Percentiles rank a stretch among this genome's conserved stretches.
These are phyloP conservation scores for Heterodera carotae DNA, from an alignment of 1,140 invertebrate species.

Conservation along the genomic window DNA sequence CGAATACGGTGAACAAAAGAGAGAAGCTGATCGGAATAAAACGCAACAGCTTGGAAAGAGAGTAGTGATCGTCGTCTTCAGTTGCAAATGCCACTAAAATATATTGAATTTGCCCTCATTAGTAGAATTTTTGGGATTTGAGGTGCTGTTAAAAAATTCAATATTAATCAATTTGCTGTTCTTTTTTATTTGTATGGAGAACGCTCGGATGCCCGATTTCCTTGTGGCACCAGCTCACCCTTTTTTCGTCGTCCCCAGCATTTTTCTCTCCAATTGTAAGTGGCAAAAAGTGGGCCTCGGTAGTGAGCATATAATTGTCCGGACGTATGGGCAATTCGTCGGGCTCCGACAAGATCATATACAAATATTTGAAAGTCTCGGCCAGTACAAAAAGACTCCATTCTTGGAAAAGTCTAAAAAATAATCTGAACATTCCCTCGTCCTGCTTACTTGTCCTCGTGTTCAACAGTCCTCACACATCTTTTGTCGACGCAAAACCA, in stretches of 20 bases:
- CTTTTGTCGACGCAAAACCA: slow-evolving; percentile 92
- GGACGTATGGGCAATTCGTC: slow-evolving; percentile 83
- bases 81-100: not conserved
- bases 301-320: slow-evolving; percentile 95
- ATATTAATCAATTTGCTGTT: no score
- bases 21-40: slow-evolving; percentile 17
- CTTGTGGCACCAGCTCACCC: no score
- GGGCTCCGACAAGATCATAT: slow-evolving; percentile 86
- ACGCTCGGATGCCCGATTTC: no score
- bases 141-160: no score
- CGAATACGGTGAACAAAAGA: slow-evolving; percentile 15
- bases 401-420: slow-evolving; percentile 71
- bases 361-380: slow-evolving; percentile 97
- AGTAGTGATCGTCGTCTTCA: not conserved
- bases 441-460: slow-evolving; percentile 73
- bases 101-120: not conserved
- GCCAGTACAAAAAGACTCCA: slow-evolving; percentile 96
- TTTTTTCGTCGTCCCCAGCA: not conserved
- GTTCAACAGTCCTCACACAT: slow-evolving; percentile 85
- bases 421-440: slow-evolving; percentile 48
- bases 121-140: no score
- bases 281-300: slow-evolving; percentile 91
- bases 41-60: not conserved
- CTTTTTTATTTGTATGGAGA: no score
- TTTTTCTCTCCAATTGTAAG: slow-evolving; percentile 68